Evolutionary conservation across 2,888 invertebrate genomes (phyloP).

Genomic region (Macrosiphum euphorbiae): DNA sequence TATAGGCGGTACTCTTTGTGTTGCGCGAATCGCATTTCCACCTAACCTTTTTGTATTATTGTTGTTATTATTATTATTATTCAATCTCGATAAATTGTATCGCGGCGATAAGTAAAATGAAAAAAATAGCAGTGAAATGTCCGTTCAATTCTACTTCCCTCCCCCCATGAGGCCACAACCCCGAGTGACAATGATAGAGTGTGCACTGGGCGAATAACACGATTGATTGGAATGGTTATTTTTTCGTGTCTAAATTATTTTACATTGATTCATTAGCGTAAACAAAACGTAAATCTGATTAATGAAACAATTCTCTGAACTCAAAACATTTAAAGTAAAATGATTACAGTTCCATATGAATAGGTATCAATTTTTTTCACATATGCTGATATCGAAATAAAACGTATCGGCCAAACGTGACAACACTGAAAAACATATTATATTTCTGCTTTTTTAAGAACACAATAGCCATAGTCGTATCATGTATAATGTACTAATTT

Average conservation of each 20-base stretch:
- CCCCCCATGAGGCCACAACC: too few relatives aligned
- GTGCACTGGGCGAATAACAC: not conserved
- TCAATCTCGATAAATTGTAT: not conserved
- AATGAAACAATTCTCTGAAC: not conserved
- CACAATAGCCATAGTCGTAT: not conserved
- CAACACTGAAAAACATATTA: not conserved
- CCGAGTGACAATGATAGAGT: not conserved
- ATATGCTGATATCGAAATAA: not conserved
- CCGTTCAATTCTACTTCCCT: not conserved
- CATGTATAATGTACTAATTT: not conserved
- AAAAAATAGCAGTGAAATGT: not conserved
- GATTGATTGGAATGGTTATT: not conserved
- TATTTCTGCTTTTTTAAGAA: not conserved
- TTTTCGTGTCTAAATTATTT: not conserved
- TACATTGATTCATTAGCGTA: not conserved
- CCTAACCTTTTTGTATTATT: conserved; percentile 16
- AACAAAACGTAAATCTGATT: not conserved
- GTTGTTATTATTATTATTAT: not conserved
- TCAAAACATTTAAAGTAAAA: not conserved
- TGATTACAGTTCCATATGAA: not conserved
- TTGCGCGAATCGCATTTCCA: not conserved
- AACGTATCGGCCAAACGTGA: not conserved
- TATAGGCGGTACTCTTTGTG: not conserved
- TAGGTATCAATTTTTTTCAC: not conserved
- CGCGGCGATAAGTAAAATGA: not conserved